These are phyloP conservation scores for Corythornis cristatus DNA, from an alignment of 2,113 vertebrate genomes.

Conservation along the genomic window DNA sequence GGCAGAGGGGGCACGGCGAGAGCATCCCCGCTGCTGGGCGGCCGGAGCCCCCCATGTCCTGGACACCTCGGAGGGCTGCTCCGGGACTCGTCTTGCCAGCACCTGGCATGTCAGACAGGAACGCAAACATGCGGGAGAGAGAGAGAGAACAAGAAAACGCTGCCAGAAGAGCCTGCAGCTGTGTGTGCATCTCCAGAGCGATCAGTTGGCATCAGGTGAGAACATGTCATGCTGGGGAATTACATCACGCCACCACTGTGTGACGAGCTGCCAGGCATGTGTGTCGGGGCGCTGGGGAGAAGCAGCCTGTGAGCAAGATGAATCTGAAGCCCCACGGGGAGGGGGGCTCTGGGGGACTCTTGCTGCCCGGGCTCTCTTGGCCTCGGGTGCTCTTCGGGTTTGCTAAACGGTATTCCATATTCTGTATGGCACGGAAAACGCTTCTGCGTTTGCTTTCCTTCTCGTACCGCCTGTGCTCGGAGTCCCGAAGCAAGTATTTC, in stretches of 20 bases:
- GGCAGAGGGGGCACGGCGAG: background rate
- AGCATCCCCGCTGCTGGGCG: background rate
- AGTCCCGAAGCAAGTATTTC: background rate
- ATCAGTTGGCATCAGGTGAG: conserved; percentile 46
- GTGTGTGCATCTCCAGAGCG: background rate
- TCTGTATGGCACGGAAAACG: background rate
- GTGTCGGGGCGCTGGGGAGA: background rate
- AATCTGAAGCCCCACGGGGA: background rate
- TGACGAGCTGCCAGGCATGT: background rate
- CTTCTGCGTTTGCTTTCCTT: background rate
- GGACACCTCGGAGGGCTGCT: background rate
- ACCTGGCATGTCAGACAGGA: background rate
- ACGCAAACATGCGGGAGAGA: background rate
- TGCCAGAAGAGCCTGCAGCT: conserved; percentile 6
- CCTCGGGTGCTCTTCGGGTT: rapidly evolving
- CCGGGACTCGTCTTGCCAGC: background rate
- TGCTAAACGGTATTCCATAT: too few species aligned
- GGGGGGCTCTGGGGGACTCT: background rate
- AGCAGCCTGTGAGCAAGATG: background rate
- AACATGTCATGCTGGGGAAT: background rate
- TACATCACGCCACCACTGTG: background rate
- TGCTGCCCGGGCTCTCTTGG: background rate
- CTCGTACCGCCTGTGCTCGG: background rate
- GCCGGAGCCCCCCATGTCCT: background rate
- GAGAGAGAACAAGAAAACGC: background rate